Conservation (phyloP, 2,113 vertebrate species). For the Agelaius tricolor region DNA sequence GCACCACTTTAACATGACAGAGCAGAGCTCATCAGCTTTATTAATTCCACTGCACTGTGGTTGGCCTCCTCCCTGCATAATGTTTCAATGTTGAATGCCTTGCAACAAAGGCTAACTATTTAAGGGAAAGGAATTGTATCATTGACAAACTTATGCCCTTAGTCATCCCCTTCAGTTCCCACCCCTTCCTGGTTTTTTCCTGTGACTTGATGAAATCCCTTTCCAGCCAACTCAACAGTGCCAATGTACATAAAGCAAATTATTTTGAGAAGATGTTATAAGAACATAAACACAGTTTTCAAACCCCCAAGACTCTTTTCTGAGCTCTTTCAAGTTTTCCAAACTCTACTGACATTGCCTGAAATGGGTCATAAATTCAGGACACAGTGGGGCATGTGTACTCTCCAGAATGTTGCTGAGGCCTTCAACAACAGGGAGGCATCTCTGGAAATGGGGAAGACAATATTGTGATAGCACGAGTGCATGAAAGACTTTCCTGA, state of each 20-base stretch:
- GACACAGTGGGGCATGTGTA: not conserved
- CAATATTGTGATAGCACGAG: not conserved
- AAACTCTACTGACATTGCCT: not conserved
- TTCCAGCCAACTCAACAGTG: not conserved
- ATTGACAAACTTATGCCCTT: not conserved
- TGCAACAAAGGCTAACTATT: not conserved
- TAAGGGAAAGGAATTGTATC: not conserved
- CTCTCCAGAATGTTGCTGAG: not conserved
- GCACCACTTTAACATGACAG: not conserved
- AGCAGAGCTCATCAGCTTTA: not conserved
- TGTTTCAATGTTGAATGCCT: not conserved
- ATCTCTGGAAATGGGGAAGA: not conserved
- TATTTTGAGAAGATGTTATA: not conserved
- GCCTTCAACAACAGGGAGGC: not conserved
- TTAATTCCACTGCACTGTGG: not conserved
- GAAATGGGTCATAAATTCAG: not conserved
- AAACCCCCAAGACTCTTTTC: not conserved
- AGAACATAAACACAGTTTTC: not conserved
- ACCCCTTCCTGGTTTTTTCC: accelerated
- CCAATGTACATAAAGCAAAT: not conserved
- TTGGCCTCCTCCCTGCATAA: not conserved
- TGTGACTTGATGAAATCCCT: not conserved
- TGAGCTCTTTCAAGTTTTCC: not conserved
- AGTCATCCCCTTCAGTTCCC: not conserved
- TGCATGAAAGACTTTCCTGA: not conserved